Conservation (phyloP, 2,888 invertebrate genomes). For the Pristionchus entomophagus region DNA sequence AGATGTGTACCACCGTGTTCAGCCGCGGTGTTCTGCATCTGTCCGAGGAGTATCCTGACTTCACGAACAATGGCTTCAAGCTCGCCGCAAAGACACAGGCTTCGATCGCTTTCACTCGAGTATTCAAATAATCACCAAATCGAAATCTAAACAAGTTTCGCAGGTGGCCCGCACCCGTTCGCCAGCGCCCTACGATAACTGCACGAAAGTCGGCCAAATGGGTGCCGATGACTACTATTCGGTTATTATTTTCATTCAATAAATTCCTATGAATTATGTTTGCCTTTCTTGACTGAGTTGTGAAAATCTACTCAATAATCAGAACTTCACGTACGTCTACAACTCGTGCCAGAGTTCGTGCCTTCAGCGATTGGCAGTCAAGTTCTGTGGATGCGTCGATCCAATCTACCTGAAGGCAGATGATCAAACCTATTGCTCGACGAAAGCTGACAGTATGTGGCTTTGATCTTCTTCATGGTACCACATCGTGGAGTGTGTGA, state of each 20-base stretch:
- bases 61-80: background rate
- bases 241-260: background rate
- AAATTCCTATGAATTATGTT: too few species aligned
- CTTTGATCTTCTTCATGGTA: background rate
- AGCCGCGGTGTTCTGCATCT: background rate
- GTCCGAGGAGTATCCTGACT: background rate
- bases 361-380: background rate
- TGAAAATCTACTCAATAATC: too few species aligned
- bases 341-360: background rate
- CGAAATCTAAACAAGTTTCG: too few species aligned
- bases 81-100: too few species aligned
- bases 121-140: too few species aligned
- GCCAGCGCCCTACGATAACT: background rate
- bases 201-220: background rate
- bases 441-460: background rate
- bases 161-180: too few species aligned
- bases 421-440: background rate
- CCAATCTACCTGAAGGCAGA: background rate
- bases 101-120: too few species aligned
- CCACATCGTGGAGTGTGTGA: background rate
- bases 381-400: conserved; percentile 6
- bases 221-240: background rate
- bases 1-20: too few species aligned
- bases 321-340: background rate
- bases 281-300: too few species aligned